Evolutionary conservation across 2,797 vertebrate genomes (phyloP), one percentile per base, ranked within the genome.

Genomic region (Alectoris magna): DNA sequence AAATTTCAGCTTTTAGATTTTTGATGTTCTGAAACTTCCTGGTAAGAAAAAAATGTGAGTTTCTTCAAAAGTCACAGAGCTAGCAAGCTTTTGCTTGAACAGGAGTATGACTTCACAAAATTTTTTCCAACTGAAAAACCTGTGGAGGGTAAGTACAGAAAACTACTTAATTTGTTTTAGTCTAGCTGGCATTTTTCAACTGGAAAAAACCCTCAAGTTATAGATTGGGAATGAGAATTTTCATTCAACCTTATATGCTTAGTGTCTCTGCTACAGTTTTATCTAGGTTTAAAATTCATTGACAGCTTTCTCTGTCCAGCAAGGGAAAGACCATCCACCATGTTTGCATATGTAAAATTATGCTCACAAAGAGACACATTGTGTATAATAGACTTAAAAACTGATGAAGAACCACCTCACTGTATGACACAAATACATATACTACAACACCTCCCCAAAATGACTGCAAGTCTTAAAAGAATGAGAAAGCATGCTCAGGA

Each of bases 111-210:
- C 2, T 69, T 72, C 17, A 55, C 2, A 56, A 5, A 39, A 31
- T 84, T 85, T 44, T 74, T 51, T 58, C 34, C 34, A 72, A 27
- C 7, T 38, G 16, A 38, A 68, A 80, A 34, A 41, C 39, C 0
- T 46, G 8, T 39, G 2, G 1, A 60, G 4, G 3, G 2, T 36
- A 4, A 74, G 23, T 23, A 19, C 31, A 76, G 18, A 66, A 59
- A 78, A 51, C 24, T 6, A 70, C 10, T 1, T 0, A 0, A 53
- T 43, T 36, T 53, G 15, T 55, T 55, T 62, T 34, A 58, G 4
- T 55, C 21, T 16, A 77, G 22, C 1, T 39, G 6, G 12, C 23
- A 80, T 66, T 80, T 82, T 44, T 51, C 27, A 70, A 71, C 59
- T 15, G 6, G 16, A 39, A 68, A 53, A 49, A 64, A 6, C 29